Evolutionary conservation across 2,888 invertebrate species (phyloP).

Genomic region (Hymenopus coronatus): DNA sequence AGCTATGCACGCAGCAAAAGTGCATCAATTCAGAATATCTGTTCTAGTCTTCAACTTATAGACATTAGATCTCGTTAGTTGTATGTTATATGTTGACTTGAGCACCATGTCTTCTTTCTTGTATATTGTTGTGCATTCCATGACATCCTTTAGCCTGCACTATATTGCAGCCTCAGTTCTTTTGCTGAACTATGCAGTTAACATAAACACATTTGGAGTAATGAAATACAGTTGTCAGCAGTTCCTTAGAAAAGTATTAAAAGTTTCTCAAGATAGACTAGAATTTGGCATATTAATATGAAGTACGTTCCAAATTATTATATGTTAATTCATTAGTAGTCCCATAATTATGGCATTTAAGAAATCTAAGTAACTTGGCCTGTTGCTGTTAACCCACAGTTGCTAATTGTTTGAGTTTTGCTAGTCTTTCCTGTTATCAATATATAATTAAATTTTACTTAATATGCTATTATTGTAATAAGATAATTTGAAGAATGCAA

Average conservation of each 20-base stretch:
- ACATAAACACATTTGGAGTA: not conserved
- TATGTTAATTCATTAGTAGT: not conserved
- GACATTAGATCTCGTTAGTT: constrained; percentile 11
- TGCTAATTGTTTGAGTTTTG: not conserved
- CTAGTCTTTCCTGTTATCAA: not conserved
- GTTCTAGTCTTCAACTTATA: constrained; percentile 3
- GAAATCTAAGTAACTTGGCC: too few relatives aligned
- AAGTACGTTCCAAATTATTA: not conserved
- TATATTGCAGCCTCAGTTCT: not conserved
- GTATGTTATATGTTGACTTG: not conserved
- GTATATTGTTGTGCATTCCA: not conserved
- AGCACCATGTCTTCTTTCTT: not conserved
- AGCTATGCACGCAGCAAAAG: not conserved
- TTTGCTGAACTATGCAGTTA: not conserved
- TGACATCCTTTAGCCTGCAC: not conserved
- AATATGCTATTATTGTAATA: not conserved
- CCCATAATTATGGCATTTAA: not conserved
- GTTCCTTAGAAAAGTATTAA: not conserved
- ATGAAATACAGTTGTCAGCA: not conserved
- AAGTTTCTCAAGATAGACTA: not conserved
- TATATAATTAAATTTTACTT: not conserved
- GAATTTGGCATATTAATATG: not conserved
- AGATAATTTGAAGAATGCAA: not conserved
- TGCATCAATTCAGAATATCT: not conserved
- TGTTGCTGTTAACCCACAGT: not conserved